These are phyloP conservation scores for Tholera decimalis DNA, from an alignment of 2,888 invertebrate species.

Conservation along the genomic window DNA sequence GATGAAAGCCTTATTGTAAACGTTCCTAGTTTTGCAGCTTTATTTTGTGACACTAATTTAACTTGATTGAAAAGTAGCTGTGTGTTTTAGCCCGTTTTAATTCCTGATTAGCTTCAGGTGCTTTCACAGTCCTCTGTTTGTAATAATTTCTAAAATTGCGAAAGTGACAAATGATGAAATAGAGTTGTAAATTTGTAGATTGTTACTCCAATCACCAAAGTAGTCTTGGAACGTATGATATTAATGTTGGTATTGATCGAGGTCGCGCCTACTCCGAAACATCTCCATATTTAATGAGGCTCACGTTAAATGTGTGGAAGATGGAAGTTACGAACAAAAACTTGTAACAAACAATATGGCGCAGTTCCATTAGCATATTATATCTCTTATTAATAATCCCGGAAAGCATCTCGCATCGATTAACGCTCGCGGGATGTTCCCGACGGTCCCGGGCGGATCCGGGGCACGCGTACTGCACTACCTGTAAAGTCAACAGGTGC, in stretches of 20 bases:
- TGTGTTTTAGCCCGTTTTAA: not conserved
- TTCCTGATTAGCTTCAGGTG: not conserved
- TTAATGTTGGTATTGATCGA: not conserved
- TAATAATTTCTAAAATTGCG: too few species aligned
- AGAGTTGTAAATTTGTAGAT: not conserved
- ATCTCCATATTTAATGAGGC: conserved; percentile 54
- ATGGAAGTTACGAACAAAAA: conserved; percentile 55
- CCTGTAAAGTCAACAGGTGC: not conserved
- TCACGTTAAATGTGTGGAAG: conserved; percentile 54
- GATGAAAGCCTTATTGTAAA: conserved; percentile 52
- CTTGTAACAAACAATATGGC: conserved; percentile 62
- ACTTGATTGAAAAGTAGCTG: conserved; percentile 12
- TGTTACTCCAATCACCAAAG: not conserved
- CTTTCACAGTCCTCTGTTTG: not conserved
- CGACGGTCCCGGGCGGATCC: conserved; percentile 29
- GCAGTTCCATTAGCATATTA: conserved; percentile 62
- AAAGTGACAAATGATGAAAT: too few species aligned
- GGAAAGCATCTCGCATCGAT: conserved; percentile 54
- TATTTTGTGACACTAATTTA: conserved; percentile 22
- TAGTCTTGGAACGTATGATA: conserved; percentile 1
- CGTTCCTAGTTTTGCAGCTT: conserved; percentile 8
- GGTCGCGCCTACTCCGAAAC: conserved; percentile 13
- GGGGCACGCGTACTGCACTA: conserved; percentile 29
- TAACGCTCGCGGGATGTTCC: conserved; percentile 50
- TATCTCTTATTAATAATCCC: conserved; percentile 64